phyloP scores from a whole-genome alignment of 2,888 invertebrate genomes.

The Anthrax anthrax region DNA sequence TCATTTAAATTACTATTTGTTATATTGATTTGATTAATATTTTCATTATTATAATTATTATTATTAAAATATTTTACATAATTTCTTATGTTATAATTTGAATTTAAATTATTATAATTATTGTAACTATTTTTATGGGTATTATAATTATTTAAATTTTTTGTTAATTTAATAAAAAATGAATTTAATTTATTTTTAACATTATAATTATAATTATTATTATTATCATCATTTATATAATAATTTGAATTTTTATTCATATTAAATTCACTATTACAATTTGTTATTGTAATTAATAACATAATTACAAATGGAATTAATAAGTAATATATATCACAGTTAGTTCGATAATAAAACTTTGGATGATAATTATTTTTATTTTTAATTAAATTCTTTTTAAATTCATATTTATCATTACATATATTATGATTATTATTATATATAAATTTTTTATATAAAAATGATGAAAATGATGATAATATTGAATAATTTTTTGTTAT shows the following conservation, averaged over 20 bases:
- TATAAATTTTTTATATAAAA: too few species aligned
- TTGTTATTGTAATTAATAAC: slow-evolving; percentile 6
- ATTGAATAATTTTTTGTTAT: too few species aligned
- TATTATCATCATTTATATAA: not conserved
- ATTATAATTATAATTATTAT: not conserved
- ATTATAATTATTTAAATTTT: too few species aligned
- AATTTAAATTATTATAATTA: not conserved
- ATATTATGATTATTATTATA: too few species aligned
- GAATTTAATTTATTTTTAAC: too few species aligned
- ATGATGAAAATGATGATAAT: too few species aligned
- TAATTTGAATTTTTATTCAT: slow-evolving; percentile 1
- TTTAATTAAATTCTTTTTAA: too few species aligned
- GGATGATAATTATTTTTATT: not conserved
- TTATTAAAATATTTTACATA: not conserved
- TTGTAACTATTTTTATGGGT: not conserved
- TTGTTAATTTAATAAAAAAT: too few species aligned
- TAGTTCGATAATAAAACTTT: not conserved
- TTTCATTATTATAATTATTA: not conserved
- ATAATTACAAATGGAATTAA: not conserved
- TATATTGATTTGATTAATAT: not conserved
- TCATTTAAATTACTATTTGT: not conserved
- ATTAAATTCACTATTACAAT: slow-evolving; percentile 10
- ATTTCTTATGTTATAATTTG: not conserved
- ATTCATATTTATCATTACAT: too few species aligned
- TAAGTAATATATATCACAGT: not conserved